Evolutionary conservation across 1,140 invertebrate genomes (phyloP), one percentile per base, ranked within the genome.

Genomic region (Riptortus pedestris): DNA sequence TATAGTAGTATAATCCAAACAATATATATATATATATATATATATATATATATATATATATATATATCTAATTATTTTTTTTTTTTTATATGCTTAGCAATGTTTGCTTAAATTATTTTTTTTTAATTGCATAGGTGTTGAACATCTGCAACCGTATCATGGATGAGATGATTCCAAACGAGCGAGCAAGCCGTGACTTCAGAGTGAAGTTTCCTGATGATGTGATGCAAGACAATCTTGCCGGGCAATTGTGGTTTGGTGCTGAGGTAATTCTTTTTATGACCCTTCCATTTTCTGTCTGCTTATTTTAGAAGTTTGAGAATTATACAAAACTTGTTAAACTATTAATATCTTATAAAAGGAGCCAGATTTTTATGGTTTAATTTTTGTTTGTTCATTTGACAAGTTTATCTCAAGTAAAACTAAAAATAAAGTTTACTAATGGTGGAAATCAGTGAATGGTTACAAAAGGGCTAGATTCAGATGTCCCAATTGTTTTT

Each of bases 161-260:
- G 93, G 93, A 96, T 72, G 91, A 96, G 69, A 80, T 96, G 59
- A 85, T 98, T 61, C 88, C 89, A 2, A 84, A 88, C 45, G 86
- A 93, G 70, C 79, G 95, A 51, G 93, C 95, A 26, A 87, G 89
- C 68, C 79, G 96, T 24, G 95, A 97, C 69, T 98, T 96, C 74
- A 81, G 96, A n/a, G 92, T 94, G 26, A 99, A 99, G 76, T 99
- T 98, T 74, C 96, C 96, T 0, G 96, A 98, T 75, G 96, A 98
- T 74, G 93, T 99, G 2, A 81, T 98, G 70, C 94, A 97, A 75
- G 96, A 98, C 73, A 97, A 95, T 78, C 77, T 99, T 20, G 92
- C 94, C 22, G 96, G 96, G 0, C 96, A 99, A 77, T 79, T 99
- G 16, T 99, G 96, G 96, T 99, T 99, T 79, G 96, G 96, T n/a